Percentiles rank a stretch among this genome's conserved stretches.
These are phyloP conservation scores for Panulirus ornatus DNA, from an alignment of 1,140 invertebrate species.

Conservation along the genomic window DNA sequence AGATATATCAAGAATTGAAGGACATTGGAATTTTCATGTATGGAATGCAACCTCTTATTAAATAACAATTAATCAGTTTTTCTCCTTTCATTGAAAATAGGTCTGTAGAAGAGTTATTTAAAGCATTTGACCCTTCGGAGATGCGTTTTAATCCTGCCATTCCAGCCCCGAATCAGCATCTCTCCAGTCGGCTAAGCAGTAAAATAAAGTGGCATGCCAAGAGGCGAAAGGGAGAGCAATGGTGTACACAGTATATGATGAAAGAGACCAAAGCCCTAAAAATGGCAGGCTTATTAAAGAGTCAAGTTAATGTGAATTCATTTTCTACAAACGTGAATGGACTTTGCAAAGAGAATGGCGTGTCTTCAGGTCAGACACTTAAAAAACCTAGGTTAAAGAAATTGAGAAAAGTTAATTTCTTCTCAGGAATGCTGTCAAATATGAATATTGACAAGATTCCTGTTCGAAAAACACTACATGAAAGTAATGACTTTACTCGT, in stretches of 20 bases:
- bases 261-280: neutral
- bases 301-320: neutral
- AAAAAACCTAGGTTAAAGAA: neutral
- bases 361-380: neutral
- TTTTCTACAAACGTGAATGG: neutral
- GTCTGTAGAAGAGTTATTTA: conserved; percentile 45
- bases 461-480: neutral
- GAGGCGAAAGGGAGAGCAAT: neutral
- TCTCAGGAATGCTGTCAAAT: conserved; percentile 36
- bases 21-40: too few relatives aligned
- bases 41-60: too few relatives aligned
- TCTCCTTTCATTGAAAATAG: neutral
- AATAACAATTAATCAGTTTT: too few relatives aligned
- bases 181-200: neutral
- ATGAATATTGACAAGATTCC: conserved; percentile 27
- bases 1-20: too few relatives aligned
- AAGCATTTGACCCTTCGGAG: conserved; percentile 25
- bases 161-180: conserved; percentile 23
- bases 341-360: neutral
- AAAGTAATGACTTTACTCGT: conserved; percentile 4
- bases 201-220: neutral
- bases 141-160: conserved; percentile 67
- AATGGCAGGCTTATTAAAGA: neutral
- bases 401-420: conserved; percentile 8
- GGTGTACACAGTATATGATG: conserved; percentile 41